Conservation (phyloP, 2,797 vertebrate species). For the Paguma larvata region DNA sequence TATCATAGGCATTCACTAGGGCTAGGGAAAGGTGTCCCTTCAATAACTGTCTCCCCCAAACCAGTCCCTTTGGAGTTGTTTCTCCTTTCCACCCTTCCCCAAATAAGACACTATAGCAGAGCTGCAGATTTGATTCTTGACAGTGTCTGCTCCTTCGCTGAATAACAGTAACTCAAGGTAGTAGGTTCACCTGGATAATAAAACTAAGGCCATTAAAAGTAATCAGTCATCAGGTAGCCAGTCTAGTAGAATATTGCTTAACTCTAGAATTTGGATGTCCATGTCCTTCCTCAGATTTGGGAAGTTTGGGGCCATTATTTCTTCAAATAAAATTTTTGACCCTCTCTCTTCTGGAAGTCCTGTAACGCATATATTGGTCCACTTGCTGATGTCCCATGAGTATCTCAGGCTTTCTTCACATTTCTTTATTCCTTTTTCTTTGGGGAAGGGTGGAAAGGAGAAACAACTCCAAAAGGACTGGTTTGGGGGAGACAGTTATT, state of each 20-base stretch:
- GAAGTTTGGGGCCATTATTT: background rate
- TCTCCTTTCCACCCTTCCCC: background rate
- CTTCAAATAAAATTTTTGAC: background rate
- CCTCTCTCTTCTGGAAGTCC: background rate
- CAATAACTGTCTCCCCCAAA: background rate
- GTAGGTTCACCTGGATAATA: background rate
- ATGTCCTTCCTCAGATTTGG: background rate
- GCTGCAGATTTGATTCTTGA: background rate
- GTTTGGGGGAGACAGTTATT: too few relatives aligned
- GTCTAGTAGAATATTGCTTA: background rate
- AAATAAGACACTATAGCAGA: background rate
- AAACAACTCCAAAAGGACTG: too few relatives aligned
- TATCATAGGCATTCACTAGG: background rate
- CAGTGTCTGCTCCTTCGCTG: background rate
- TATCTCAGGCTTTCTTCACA: background rate
- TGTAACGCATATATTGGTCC: background rate
- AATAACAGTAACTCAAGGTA: background rate
- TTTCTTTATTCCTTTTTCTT: background rate
- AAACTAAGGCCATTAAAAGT: constrained; percentile 36
- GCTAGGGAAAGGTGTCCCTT: background rate
- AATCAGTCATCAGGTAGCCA: background rate
- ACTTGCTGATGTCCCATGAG: background rate
- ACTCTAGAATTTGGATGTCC: background rate
- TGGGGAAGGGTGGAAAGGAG: too few relatives aligned
- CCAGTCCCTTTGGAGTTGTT: background rate